These are phyloP conservation scores for Drosophila burlai DNA, from an alignment of 1,140 invertebrate genomes.

Conservation along the genomic window DNA sequence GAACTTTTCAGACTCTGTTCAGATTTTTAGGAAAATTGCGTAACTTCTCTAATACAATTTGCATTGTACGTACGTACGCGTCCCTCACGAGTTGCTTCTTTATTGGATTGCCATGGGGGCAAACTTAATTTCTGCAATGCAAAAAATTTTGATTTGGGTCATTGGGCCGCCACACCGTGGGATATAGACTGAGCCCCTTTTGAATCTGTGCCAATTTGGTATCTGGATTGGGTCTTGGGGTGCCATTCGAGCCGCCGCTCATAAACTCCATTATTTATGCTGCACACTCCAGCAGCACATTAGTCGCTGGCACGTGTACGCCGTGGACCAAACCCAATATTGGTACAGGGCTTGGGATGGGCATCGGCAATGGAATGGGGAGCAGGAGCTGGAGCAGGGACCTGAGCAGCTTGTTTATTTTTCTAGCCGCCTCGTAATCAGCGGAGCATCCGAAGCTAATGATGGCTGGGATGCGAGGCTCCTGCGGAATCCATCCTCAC, in stretches of 20 bases:
- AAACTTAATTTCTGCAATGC: slow-evolving; percentile 42
- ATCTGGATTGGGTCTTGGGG: slow-evolving; percentile 14
- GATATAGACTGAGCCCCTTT: not conserved
- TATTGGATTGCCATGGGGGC: slow-evolving; percentile 33
- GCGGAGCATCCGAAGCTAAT: slow-evolving; percentile 57
- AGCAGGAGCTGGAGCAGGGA: too few relatives aligned
- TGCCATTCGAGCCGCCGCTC: slow-evolving; percentile 14
- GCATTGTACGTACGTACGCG: slow-evolving; percentile 13
- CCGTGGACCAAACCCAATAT: slow-evolving; percentile 54
- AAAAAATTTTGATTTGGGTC: slow-evolving; percentile 47
- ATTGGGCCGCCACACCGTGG: slow-evolving; percentile 25
- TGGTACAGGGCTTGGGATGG: not conserved
- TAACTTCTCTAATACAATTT: slow-evolving; percentile 27
- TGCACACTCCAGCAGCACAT: slow-evolving; percentile 56
- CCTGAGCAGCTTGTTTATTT: slow-evolving; percentile 42
- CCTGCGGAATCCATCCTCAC: slow-evolving; percentile 22
- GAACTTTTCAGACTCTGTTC: not conserved
- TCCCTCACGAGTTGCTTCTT: not conserved
- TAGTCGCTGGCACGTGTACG: slow-evolving; percentile 57
- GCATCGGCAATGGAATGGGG: not conserved
- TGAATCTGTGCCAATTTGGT: slow-evolving; percentile 44
- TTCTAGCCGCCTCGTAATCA: slow-evolving; percentile 46
- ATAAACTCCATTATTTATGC: slow-evolving; percentile 73
- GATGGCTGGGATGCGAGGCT: slow-evolving; percentile 28
- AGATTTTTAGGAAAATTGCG: not conserved